Evolutionary conservation across 2,113 vertebrate genomes (phyloP).

Genomic region (Raja brachyura): DNA sequence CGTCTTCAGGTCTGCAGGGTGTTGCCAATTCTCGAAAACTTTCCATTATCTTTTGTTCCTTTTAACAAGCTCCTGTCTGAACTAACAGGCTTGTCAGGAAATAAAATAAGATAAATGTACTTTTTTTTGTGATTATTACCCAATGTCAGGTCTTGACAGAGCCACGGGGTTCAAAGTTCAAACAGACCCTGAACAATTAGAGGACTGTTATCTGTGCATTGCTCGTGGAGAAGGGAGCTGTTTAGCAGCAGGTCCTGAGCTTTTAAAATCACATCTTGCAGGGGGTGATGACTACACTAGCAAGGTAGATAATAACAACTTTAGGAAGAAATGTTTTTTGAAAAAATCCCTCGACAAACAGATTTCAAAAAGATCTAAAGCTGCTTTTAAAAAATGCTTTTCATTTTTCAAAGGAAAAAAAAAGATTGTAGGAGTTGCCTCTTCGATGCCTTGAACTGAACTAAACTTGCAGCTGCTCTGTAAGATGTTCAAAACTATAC

Average conservation of each 20-base stretch:
- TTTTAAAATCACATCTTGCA: conserved; percentile 3
- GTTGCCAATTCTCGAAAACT: background rate
- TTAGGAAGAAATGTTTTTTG: background rate
- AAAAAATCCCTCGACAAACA: background rate
- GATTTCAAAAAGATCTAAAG: background rate
- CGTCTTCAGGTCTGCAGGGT: background rate
- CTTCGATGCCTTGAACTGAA: background rate
- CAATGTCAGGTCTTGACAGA: conserved; percentile 20
- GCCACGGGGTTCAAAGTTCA: conserved; percentile 19
- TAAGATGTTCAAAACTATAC: too few relatives aligned
- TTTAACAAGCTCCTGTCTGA: conserved; percentile 7
- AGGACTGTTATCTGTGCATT: background rate
- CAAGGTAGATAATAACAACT: background rate
- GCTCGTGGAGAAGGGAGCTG: background rate
- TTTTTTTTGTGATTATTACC: background rate
- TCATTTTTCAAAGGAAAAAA: background rate
- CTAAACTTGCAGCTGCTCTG: too few relatives aligned
- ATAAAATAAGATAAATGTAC: background rate
- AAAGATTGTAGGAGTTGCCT: background rate
- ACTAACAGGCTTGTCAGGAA: conserved; percentile 14
- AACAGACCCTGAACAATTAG: conserved; percentile 32
- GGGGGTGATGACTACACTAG: background rate
- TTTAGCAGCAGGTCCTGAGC: background rate
- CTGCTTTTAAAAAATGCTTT: background rate
- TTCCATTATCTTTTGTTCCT: background rate